A percentile compares a stretch with the other conserved stretches of the same genome.
These are phyloP conservation scores for Anodontia alba DNA, from an alignment of 2,888 invertebrate species.

Conservation along the genomic window DNA sequence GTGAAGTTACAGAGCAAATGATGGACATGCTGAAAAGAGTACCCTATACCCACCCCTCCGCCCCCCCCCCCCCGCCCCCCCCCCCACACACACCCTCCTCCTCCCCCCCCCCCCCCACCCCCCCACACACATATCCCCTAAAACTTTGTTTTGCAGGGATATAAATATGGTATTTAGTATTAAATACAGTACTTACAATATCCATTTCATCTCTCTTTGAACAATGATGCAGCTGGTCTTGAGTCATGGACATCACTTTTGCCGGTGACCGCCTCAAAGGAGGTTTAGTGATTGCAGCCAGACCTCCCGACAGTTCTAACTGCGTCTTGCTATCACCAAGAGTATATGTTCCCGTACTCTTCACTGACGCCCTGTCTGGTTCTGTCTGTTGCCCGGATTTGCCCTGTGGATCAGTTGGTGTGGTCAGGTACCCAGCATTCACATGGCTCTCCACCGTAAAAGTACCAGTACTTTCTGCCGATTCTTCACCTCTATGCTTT, in stretches of 20 bases:
- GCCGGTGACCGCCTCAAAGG: constrained; percentile 34
- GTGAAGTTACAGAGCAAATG: no score
- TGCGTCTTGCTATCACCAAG: constrained; percentile 33
- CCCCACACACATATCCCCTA: no score
- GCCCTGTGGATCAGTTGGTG: background rate
- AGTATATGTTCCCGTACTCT: constrained; percentile 70
- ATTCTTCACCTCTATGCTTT: constrained; percentile 42
- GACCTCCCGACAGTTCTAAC: constrained; percentile 8
- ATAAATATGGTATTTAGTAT: no score
- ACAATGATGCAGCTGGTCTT: background rate
- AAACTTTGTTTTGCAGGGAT: no score
- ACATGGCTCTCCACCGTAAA: constrained; percentile 43
- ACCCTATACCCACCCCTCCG: no score
- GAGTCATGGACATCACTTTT: constrained; percentile 25
- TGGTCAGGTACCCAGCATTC: constrained; percentile 37
- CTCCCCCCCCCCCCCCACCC: no score
- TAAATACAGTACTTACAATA: constrained; percentile 23
- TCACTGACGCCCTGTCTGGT: constrained; percentile 58
- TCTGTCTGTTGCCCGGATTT: constrained; percentile 9
- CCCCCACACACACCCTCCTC: no score
- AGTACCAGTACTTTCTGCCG: constrained; percentile 49
- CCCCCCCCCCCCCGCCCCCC: no score
- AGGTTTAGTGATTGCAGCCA: constrained; percentile 13
- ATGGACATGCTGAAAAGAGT: no score
- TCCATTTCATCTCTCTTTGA: constrained; percentile 38